Conservation (phyloP, 1,140 invertebrate genomes). For the Habropoda laboriosa region DNA sequence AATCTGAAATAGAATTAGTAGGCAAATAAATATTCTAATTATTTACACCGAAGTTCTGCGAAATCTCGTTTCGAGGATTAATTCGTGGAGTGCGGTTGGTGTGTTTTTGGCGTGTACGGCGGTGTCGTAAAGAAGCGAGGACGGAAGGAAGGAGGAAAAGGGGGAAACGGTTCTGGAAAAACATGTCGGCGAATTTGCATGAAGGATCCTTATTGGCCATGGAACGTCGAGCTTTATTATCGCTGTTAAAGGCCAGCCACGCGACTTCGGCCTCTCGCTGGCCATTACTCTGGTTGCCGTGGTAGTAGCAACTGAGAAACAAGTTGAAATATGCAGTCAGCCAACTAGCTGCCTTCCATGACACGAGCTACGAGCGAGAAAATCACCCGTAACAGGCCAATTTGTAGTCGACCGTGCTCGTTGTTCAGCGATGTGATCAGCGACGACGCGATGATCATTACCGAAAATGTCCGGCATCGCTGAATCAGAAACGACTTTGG, state of each 20-base stretch:
- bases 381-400: slow-evolving; percentile 64
- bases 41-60: too few species aligned
- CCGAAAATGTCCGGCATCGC: neutral
- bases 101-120: slow-evolving; percentile 34
- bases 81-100: slow-evolving; percentile 45
- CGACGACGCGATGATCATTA: neutral
- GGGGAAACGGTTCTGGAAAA: slow-evolving; percentile 63
- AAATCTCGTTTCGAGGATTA: slow-evolving; percentile 40
- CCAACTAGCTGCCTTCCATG: slow-evolving; percentile 57
- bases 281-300: slow-evolving; percentile 73
- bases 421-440: slow-evolving; percentile 1
- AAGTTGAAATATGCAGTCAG: slow-evolving; percentile 72
- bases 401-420: slow-evolving; percentile 57
- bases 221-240: slow-evolving; percentile 68
- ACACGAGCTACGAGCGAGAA: slow-evolving; percentile 63
- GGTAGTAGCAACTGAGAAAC: slow-evolving; percentile 66
- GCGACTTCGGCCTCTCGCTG: slow-evolving; percentile 57
- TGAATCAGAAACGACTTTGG: slow-evolving; percentile 8
- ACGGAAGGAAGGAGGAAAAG: neutral
- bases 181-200: slow-evolving; percentile 74
- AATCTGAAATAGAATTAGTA: too few species aligned
- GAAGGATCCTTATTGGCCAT: slow-evolving; percentile 69
- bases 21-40: too few species aligned
- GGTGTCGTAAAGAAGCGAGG: neutral
- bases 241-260: slow-evolving; percentile 46